Percentiles rank a stretch among this genome's conserved stretches.
Conservation (phyloP, 2,888 invertebrate species). For the Ormia ochracea region DNA sequence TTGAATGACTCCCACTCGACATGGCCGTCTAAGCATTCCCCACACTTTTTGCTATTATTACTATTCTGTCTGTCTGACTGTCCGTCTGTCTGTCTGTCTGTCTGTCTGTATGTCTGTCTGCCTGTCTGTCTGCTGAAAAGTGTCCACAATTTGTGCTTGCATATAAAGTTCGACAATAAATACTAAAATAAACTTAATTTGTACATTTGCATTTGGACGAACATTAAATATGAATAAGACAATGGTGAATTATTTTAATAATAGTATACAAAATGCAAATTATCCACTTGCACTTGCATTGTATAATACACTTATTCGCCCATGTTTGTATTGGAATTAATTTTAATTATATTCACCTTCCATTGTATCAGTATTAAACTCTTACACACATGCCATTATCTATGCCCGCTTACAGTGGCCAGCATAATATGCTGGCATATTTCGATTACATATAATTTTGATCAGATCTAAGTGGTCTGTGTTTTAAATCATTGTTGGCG, state of each 20-base stretch:
- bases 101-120: no score
- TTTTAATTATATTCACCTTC: constrained; percentile 53
- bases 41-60: no score
- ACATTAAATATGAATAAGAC: neutral
- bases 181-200: neutral
- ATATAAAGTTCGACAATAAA: neutral
- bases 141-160: neutral
- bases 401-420: neutral
- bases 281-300: neutral
- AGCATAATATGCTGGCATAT: neutral
- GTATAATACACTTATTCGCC: constrained; percentile 1
- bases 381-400: neutral
- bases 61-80: no score
- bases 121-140: neutral
- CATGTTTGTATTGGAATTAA: constrained; percentile 28
- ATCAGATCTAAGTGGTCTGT: no score
- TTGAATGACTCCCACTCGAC: no score
- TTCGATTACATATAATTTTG: no score
- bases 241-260: constrained; percentile 31
- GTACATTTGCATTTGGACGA: neutral
- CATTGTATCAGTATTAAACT: constrained; percentile 12
- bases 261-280: constrained; percentile 25
- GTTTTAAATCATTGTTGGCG: no score
- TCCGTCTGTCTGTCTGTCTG: no score
- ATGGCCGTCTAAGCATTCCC: no score